Percentiles rank a stretch among this genome's conserved stretches.
These are phyloP conservation scores for Tragelaphus imberbis DNA, from an alignment of 2,113 vertebrate genomes.

Conservation along the genomic window DNA sequence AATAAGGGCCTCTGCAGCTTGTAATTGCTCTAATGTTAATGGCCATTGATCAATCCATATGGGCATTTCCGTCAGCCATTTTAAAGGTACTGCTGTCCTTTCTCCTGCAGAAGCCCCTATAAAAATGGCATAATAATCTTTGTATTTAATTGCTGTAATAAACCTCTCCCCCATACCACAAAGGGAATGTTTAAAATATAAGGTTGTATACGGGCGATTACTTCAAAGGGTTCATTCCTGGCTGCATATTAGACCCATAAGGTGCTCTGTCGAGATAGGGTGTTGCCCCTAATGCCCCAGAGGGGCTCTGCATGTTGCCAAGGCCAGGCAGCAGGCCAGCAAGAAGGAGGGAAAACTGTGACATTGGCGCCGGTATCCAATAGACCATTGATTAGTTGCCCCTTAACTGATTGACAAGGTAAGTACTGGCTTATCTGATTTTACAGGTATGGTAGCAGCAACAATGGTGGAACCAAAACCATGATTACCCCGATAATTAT, in stretches of 20 bases:
- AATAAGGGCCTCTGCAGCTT: background rate
- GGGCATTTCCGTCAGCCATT: background rate
- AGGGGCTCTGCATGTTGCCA: background rate
- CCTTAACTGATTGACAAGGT: background rate
- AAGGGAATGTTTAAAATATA: background rate
- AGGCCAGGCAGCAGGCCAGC: background rate
- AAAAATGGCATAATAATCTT: background rate
- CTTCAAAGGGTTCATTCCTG: background rate
- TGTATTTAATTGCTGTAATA: background rate
- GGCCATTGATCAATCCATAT: background rate
- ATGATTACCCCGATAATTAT: background rate
- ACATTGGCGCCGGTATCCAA: background rate
- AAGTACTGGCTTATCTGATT: background rate
- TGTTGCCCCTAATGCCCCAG: background rate
- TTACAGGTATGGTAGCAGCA: background rate
- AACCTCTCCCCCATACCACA: background rate
- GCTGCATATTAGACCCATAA: background rate
- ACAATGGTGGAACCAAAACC: background rate
- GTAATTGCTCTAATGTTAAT: background rate
- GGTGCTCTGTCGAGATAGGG: background rate
- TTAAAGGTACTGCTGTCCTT: background rate
- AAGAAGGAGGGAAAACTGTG: background rate
- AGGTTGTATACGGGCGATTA: fast-evolving
- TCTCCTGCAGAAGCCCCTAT: background rate
- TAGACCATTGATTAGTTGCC: background rate